Conservation (phyloP, 1,140 invertebrate genomes). For the Eueides isabella region DNA sequence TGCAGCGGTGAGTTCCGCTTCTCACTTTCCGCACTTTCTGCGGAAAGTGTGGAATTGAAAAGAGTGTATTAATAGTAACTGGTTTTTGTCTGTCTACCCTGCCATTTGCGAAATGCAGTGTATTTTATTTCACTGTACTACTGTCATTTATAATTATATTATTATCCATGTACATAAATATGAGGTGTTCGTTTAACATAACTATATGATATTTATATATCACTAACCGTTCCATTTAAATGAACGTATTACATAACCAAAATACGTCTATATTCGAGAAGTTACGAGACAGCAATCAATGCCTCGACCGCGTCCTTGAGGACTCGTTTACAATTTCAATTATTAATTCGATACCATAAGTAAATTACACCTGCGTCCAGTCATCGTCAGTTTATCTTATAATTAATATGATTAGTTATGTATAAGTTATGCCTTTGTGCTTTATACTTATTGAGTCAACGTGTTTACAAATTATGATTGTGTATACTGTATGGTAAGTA, state of each 20-base stretch:
- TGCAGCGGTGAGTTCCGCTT: too few relatives aligned
- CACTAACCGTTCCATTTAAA: background rate
- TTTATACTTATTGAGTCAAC: background rate
- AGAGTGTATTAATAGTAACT: too few relatives aligned
- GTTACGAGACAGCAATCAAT: constrained; percentile 24
- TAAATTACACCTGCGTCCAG: constrained; percentile 27
- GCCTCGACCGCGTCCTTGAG: constrained; percentile 27
- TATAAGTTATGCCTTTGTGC: background rate
- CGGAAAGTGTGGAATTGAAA: too few relatives aligned
- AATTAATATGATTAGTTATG: constrained; percentile 21
- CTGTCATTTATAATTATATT: too few relatives aligned
- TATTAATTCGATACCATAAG: constrained; percentile 38
- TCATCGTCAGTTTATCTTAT: constrained; percentile 30
- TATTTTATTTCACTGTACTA: too few relatives aligned
- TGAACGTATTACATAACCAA: constrained; percentile 12
- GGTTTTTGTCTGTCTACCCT: too few relatives aligned
- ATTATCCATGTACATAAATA: too few relatives aligned
- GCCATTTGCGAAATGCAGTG: too few relatives aligned
- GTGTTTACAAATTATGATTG: background rate
- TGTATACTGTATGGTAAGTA: background rate
- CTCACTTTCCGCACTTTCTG: too few relatives aligned
- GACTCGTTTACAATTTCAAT: constrained; percentile 39
- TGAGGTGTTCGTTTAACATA: too few relatives aligned
- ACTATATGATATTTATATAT: too few relatives aligned
- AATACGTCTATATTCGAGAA: constrained; percentile 8